phyloP scores from a whole-genome alignment of 2,888 invertebrate genomes.

The Nemurella pictetii region DNA sequence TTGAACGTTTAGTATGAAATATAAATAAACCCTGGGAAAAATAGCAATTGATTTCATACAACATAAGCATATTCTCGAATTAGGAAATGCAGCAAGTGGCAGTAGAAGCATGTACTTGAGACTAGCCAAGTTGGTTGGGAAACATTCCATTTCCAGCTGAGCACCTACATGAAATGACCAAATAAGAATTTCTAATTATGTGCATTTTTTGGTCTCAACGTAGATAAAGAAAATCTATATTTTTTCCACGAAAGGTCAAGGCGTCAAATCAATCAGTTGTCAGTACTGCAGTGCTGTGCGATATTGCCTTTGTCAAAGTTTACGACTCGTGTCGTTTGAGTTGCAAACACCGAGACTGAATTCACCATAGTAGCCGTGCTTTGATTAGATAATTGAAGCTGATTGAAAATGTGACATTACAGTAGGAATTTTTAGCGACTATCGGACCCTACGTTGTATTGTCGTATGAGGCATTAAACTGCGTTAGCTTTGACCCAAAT shows the following conservation, averaged over 20 bases:
- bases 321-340: background rate
- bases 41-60: background rate
- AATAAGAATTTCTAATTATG: background rate
- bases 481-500: background rate
- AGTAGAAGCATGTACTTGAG: background rate
- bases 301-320: background rate
- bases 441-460: too few species aligned
- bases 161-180: background rate
- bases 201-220: background rate
- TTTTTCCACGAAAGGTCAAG: background rate
- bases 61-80: background rate
- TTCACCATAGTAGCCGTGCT: too few species aligned
- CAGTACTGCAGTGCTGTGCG: background rate
- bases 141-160: background rate
- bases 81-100: background rate
- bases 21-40: background rate
- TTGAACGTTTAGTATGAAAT: background rate
- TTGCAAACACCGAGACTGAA: too few species aligned
- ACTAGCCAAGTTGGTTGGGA: background rate
- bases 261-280: background rate
- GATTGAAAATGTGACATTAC: background rate
- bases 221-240: background rate
- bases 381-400: background rate
- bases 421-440: too few species aligned
- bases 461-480: too few species aligned